phyloP scores from a whole-genome alignment of 2,113 vertebrate genomes.

The Clinocottus analis region DNA sequence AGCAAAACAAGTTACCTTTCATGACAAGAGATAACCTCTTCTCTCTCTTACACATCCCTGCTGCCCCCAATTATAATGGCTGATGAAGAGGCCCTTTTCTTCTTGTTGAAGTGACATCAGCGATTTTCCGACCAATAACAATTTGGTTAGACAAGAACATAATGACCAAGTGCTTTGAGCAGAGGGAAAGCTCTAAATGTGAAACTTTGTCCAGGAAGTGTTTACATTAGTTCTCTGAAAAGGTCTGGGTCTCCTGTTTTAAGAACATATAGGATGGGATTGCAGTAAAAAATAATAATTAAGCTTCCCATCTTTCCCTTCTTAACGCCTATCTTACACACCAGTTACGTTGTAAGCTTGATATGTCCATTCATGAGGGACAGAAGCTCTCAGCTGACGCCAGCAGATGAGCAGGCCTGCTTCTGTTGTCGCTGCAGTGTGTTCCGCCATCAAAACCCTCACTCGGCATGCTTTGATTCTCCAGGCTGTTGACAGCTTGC shows the following conservation, averaged over 20 bases:
- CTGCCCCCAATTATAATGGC: not conserved
- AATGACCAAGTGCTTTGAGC: not conserved
- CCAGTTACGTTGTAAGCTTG: not conserved
- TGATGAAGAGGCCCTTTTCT: not conserved
- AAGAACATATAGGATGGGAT: too few species aligned
- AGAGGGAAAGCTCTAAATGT: not conserved
- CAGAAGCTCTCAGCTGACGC: not conserved
- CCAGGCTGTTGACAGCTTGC: slow-evolving; percentile 19
- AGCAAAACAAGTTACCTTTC: not conserved
- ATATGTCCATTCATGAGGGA: not conserved
- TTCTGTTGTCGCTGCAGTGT: slow-evolving; percentile 1
- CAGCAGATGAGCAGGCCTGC: slow-evolving; percentile 5
- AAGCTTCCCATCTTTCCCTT: not conserved
- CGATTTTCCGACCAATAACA: not conserved
- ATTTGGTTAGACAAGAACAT: not conserved
- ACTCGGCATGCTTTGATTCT: slow-evolving; percentile 34
- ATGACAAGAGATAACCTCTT: not conserved
- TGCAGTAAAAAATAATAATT: not conserved
- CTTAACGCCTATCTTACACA: not conserved
- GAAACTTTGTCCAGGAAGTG: not conserved
- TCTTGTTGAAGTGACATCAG: not conserved
- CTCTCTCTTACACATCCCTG: not conserved
- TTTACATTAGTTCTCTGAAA: not conserved
- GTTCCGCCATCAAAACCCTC: not conserved
- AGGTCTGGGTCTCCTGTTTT: not conserved